Evolutionary conservation across 2,888 invertebrate species (phyloP), one percentile per base, ranked within the genome.

Genomic region (Nasonovia ribisnigri): DNA sequence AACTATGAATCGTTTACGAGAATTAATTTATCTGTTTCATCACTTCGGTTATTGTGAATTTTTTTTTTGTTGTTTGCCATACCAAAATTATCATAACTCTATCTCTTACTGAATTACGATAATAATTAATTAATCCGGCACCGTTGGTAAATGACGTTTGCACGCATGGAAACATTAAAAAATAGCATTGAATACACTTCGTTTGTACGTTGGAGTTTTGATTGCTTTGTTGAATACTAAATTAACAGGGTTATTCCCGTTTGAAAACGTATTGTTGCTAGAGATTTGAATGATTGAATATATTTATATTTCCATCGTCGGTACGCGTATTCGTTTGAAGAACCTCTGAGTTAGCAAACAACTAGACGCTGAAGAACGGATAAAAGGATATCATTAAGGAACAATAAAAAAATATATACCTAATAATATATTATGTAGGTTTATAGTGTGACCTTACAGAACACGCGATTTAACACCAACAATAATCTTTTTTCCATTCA

Each of bases 321-420:
- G 16, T 11, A 48, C 24, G 42, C 11, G 26, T 11, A 51, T 67
- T 84, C 36, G 84, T 46, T 57, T 43, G 57, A 86, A 91, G 26
- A 86, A 42, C 42, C 20, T 67, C 67, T 24, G 67, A 29, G 29
- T 46, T n/a, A 46, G 87, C 60, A 60, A 60, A 89, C 43, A 29
- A 20, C 51, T 84, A 26, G n/a, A 86, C n/a, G 8, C 43, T 1
- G 13, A 42, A 57, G 13, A 36, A 91, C 36, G 26, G n/a, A 91
- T 91, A 91, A 51, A 86, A 86, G 86, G 46, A 91, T 86, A 48
- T 46, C 60, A 36, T 91, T 86, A 91, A 60, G 24, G 57, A 86
- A 91, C 91, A 91, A 91, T n/a, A n/a, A 43, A n/a, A 24, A n/a
- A 20, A 43, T 16, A 57, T 54, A 84, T 48, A 36, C 77, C 77